Conservation (phyloP, 2,797 vertebrate genomes). For the Falco concolor region DNA sequence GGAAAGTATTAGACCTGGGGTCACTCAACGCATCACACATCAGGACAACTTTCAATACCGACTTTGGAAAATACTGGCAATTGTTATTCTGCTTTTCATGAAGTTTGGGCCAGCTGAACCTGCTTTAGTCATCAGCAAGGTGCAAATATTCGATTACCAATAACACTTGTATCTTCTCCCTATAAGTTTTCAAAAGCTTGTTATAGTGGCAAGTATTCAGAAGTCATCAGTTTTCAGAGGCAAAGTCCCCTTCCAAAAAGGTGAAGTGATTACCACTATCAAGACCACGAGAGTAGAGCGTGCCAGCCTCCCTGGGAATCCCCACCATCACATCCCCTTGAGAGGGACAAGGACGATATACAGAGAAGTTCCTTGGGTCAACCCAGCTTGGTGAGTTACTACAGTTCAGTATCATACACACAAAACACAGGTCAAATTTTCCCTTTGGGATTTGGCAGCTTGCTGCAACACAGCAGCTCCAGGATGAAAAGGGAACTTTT, state of each 20-base stretch:
- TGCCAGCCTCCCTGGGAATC: not conserved
- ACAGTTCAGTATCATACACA: not conserved
- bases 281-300: not conserved
- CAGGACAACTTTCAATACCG: not conserved
- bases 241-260: not conserved
- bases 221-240: not conserved
- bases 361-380: not conserved
- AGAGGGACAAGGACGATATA: fast-evolving
- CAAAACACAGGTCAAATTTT: not conserved
- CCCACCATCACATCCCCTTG: not conserved
- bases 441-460: not conserved
- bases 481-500: not conserved
- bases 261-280: not conserved
- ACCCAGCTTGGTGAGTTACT: not conserved
- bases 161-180: not conserved
- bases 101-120: not conserved
- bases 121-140: not conserved
- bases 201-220: not conserved
- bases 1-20: not conserved
- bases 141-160: not conserved
- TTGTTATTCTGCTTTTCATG: not conserved
- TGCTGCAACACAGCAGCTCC: not conserved
- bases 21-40: not conserved
- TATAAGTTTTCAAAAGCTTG: fast-evolving
- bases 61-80: not conserved